Base-by-base conservation (phyloP, 1,140 invertebrate species). In the Tribolium castaneum region DNA sequence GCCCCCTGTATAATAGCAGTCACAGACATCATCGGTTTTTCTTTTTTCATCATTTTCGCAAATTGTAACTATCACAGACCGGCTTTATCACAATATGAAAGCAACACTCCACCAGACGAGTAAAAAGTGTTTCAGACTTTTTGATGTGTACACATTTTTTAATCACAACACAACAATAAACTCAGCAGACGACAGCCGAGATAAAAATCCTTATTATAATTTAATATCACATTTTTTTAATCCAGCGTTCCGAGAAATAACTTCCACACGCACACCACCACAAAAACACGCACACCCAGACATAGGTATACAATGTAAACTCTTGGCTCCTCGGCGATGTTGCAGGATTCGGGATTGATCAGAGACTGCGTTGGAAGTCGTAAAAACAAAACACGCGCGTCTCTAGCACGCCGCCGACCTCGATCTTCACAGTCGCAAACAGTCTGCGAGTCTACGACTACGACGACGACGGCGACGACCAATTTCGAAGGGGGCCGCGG, bases 21-120 rank as follows among this genome's bases (percentile, higher is more conserved):
- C 82, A 94, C 93, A 83, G 93, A 94, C 92, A 94, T 94, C 89
- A 94, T 94, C 76, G 93, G 93, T 86, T 94, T 94, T 86, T 94
- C 93, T 87, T 94, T 94, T 89, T 94, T 94, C 90, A 93, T 91
- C 92, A 93, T 92, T 76, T 84, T 85, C 74, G 52, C 3, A 54
- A 54, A 54, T 12, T 25, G 5, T 25, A 30, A 30, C 25, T 30
- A 54, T 19, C 52, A 54, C 52, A 54, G 22, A 54, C 6, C n/a
- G 9, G 39, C 34, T 49, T 45, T 72, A 72, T 72, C 70, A 72
- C 70, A 72, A 35, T 19, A 19, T 19, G 19, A 71, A 71, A 9
- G 1, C 2, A 72, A 50, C 9, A 72, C 39, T 45, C 7, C 7
- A 45, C 39, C 39, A 9, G 25, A 4, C 10, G 2, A 9, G 19